phyloP scores from a whole-genome alignment of 2,797 vertebrate genomes.

The Fistularia commersonii region DNA sequence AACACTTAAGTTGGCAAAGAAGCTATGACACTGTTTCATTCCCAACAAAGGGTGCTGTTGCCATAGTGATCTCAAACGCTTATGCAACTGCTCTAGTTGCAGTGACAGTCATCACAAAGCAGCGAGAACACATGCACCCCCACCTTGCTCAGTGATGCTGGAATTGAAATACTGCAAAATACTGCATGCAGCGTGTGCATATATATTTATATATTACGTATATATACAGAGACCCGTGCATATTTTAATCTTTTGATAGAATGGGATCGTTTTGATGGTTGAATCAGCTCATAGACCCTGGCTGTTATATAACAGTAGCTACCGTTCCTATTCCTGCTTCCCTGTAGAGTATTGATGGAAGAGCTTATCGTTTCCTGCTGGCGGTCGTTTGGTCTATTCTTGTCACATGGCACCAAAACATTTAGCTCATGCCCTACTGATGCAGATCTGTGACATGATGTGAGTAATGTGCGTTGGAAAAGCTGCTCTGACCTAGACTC shows the following conservation, averaged over 20 bases:
- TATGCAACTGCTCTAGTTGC: constrained; percentile 67
- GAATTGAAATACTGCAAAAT: constrained; percentile 37
- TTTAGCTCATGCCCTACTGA: constrained; percentile 4
- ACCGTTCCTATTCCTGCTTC: neutral
- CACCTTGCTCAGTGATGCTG: constrained; percentile 14
- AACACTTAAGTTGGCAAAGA: constrained; percentile 10
- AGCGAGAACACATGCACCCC: neutral
- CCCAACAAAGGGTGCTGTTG: constrained; percentile 48
- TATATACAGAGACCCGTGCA: neutral
- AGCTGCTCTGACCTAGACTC: constrained; percentile 12
- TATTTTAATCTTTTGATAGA: constrained; percentile 18
- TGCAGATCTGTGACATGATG: constrained; percentile 6
- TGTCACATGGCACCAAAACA: constrained; percentile 17
- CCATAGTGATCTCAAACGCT: constrained; percentile 61
- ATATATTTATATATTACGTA: constrained; percentile 1
- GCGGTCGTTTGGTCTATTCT: constrained; percentile 25
- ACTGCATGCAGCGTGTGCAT: constrained; percentile 6
- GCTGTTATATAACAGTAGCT: constrained; percentile 41
- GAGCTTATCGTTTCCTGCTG: constrained; percentile 36
- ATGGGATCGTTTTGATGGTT: constrained; percentile 39
- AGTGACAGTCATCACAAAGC: constrained; percentile 40
- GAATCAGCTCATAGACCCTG: constrained; percentile 48
- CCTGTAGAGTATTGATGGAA: constrained; percentile 13
- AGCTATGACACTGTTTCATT: constrained; percentile 28
- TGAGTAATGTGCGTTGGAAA: constrained; percentile 2